These are phyloP conservation scores for Bubo blakistoni DNA, from an alignment of 2,113 vertebrate species.

Conservation along the genomic window DNA sequence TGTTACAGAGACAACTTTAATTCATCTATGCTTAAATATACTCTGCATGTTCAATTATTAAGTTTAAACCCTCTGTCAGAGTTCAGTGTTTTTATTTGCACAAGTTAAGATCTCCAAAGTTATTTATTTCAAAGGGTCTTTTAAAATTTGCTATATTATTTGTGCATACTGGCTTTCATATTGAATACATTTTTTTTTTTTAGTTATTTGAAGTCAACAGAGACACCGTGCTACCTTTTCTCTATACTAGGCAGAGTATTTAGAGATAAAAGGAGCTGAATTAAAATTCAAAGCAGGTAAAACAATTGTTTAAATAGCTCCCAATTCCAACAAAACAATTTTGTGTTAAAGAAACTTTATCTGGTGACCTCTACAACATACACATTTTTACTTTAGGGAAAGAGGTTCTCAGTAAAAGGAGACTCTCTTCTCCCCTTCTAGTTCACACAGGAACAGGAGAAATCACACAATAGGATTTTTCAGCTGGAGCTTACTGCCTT, in stretches of 20 bases:
- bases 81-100: background rate
- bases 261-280: background rate
- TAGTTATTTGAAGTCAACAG: background rate
- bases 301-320: background rate
- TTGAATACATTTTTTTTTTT: background rate
- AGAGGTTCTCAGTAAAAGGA: background rate
- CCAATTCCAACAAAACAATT: background rate
- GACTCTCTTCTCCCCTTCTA: background rate
- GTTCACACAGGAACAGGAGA: background rate
- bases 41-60: background rate
- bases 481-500: background rate
- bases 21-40: background rate
- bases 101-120: background rate
- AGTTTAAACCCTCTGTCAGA: background rate
- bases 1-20: conserved; percentile 4
- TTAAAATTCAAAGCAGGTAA: background rate
- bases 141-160: background rate
- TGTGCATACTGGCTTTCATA: background rate
- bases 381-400: background rate
- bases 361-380: background rate
- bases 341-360: background rate
- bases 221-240: background rate
- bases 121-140: background rate
- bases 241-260: background rate
- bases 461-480: background rate